Conservation (phyloP, 2,888 invertebrate species). For the Salpingus planirostris region DNA sequence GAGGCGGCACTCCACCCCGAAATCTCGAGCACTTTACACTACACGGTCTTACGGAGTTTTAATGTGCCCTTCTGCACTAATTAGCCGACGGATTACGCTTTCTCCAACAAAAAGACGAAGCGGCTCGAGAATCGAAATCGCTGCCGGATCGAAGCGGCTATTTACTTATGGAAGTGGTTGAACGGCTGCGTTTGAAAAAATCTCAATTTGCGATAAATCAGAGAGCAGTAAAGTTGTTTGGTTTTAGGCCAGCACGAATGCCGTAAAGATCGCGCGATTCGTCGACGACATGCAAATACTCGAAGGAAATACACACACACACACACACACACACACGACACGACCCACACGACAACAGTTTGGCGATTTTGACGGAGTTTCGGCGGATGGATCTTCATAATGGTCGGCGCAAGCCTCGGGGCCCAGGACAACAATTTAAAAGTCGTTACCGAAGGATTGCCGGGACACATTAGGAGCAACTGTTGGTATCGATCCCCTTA, state of each 20-base stretch:
- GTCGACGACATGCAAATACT: conserved; percentile 16
- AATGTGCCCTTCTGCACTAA: too few species aligned
- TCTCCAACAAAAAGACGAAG: too few species aligned
- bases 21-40: conserved; percentile 5
- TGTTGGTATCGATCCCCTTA: conserved; percentile 34
- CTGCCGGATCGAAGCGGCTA: too few species aligned
- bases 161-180: too few species aligned
- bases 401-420: conserved; percentile 15
- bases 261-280: conserved; percentile 14
- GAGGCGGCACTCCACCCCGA: conserved; percentile 2
- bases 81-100: too few species aligned
- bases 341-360: too few species aligned
- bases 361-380: conserved; percentile 4
- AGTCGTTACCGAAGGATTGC: conserved; percentile 37
- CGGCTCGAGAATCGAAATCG: too few species aligned
- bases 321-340: too few species aligned
- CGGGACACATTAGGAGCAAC: conserved; percentile 38
- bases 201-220: conserved; percentile 7
- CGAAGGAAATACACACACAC: too few species aligned
- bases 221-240: conserved; percentile 7
- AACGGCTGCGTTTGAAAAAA: too few species aligned
- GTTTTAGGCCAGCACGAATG: conserved; percentile 8
- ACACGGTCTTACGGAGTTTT: conserved; percentile 2
- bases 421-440: conserved; percentile 38
- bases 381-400: conserved; percentile 8